phyloP scores from a whole-genome alignment of 2,888 invertebrate genomes.

The Muscina levida region DNA sequence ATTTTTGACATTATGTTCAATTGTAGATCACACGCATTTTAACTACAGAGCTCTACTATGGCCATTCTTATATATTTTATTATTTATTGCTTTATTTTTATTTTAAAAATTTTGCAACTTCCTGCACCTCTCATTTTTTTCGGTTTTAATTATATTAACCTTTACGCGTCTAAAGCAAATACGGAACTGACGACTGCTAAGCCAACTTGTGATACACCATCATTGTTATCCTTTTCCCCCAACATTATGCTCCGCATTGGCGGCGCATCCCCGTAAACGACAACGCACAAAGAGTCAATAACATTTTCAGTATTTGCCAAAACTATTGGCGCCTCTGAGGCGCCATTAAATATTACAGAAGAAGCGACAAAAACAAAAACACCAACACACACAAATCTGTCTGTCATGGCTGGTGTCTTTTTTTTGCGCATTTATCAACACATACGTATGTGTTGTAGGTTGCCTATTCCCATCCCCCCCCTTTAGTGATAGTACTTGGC shows the following conservation, averaged over 20 bases:
- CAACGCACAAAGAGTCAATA: constrained; percentile 51
- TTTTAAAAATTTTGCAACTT: not conserved
- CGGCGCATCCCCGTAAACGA: constrained; percentile 42
- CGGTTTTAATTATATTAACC: constrained; percentile 26
- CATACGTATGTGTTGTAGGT: not conserved
- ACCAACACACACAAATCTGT: constrained; percentile 32
- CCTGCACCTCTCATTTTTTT: not conserved
- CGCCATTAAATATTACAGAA: constrained; percentile 49
- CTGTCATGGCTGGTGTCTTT: constrained; percentile 51
- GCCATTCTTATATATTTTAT: too few species aligned
- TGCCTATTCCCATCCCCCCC: not conserved
- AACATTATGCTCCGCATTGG: constrained; percentile 20
- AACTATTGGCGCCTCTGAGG: constrained; percentile 64
- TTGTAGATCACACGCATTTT: too few species aligned
- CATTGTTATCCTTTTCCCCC: constrained; percentile 9
- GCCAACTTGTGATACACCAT: constrained; percentile 21
- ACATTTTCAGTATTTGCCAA: constrained; percentile 59
- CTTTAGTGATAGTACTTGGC: not conserved
- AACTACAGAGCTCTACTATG: too few species aligned
- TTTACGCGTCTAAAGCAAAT: constrained; percentile 56
- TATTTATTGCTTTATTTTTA: not conserved
- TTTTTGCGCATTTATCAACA: constrained; percentile 44
- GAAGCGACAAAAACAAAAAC: constrained; percentile 2
- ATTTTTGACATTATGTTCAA: too few species aligned
- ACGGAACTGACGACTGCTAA: constrained; percentile 54